These are phyloP conservation scores for Netelia melanura DNA, from an alignment of 2,888 invertebrate species.

Conservation along the genomic window DNA sequence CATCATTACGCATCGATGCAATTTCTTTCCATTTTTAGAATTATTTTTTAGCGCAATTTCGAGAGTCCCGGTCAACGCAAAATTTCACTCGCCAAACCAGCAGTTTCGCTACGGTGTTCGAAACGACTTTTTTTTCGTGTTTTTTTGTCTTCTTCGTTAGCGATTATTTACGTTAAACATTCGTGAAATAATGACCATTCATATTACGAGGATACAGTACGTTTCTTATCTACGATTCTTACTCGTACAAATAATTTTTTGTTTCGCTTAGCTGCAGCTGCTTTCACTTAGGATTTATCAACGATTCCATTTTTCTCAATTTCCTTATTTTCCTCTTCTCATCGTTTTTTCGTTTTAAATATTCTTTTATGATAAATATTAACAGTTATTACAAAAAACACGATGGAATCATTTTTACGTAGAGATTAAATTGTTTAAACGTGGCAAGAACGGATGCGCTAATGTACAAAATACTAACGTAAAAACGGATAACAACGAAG, in stretches of 20 bases:
- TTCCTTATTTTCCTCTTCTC: background rate
- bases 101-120: slow-evolving; percentile 26
- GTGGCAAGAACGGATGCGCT: slow-evolving; percentile 51
- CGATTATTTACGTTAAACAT: slow-evolving; percentile 50
- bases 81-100: slow-evolving; percentile 1
- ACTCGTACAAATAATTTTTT: slow-evolving; percentile 58
- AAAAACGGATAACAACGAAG: slow-evolving; percentile 7
- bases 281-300: slow-evolving; percentile 42
- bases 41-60: slow-evolving; percentile 1
- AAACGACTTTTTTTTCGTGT: slow-evolving; percentile 6
- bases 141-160: background rate
- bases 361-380: slow-evolving; percentile 41
- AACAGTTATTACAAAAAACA: slow-evolving; percentile 54
- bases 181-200: slow-evolving; percentile 53
- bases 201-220: slow-evolving; percentile 61
- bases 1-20: background rate
- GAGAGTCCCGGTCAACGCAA: slow-evolving; percentile 19
- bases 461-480: slow-evolving; percentile 23
- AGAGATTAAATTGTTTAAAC: slow-evolving; percentile 38
- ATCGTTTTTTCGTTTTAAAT: slow-evolving; percentile 22
- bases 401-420: slow-evolving; percentile 46
- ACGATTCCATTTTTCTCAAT: slow-evolving; percentile 39
- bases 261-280: slow-evolving; percentile 34
- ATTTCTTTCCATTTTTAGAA: background rate
- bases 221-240: slow-evolving; percentile 46